A percentile compares a stretch with the other conserved stretches of the same genome.
These are phyloP conservation scores for Pelagia noctiluca DNA, from an alignment of 30 jellyfish, hydroid and myxozoan genomes.

Conservation along the genomic window DNA sequence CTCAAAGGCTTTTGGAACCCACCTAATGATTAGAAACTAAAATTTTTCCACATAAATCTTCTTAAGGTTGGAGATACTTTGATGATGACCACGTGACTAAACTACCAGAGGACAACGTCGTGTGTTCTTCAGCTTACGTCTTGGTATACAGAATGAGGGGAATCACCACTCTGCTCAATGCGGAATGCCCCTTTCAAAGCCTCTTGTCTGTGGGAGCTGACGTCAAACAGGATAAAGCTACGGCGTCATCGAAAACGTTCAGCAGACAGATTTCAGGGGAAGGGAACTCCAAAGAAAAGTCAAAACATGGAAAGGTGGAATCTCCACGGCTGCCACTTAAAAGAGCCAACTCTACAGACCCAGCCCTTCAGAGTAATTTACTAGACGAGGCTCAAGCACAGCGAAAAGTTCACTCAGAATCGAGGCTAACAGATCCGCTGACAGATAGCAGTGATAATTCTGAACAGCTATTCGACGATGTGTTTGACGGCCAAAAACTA, in stretches of 20 bases:
- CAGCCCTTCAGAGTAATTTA: not conserved
- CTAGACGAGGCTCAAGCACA: not conserved
- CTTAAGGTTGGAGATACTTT: constrained; percentile 88
- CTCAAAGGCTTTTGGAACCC: too few species aligned
- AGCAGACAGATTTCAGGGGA: constrained; percentile 55
- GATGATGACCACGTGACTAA: constrained; percentile 87
- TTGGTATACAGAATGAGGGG: constrained; percentile 89
- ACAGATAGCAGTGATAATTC: too few species aligned
- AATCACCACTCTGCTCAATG: constrained; percentile 50
- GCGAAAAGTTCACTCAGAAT: not conserved
- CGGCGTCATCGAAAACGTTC: constrained; percentile 23
- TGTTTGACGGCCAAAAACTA: too few species aligned
- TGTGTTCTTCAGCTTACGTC: constrained; percentile 86
- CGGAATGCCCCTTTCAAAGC: constrained; percentile 46
- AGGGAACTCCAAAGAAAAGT: constrained; percentile 4
- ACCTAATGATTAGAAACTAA: too few species aligned
- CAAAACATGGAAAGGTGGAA: constrained; percentile 8
- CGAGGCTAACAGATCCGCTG: not conserved
- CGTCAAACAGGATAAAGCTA: constrained; percentile 53
- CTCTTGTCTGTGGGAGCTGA: constrained; percentile 9
- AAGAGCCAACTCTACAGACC: not conserved
- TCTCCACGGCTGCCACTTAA: not conserved
- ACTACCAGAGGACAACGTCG: constrained; percentile 67
- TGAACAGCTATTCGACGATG: too few species aligned
- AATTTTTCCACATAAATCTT: too few species aligned